These are phyloP conservation scores for Tribolium madens DNA, from an alignment of 1,140 invertebrate genomes.

Conservation along the genomic window DNA sequence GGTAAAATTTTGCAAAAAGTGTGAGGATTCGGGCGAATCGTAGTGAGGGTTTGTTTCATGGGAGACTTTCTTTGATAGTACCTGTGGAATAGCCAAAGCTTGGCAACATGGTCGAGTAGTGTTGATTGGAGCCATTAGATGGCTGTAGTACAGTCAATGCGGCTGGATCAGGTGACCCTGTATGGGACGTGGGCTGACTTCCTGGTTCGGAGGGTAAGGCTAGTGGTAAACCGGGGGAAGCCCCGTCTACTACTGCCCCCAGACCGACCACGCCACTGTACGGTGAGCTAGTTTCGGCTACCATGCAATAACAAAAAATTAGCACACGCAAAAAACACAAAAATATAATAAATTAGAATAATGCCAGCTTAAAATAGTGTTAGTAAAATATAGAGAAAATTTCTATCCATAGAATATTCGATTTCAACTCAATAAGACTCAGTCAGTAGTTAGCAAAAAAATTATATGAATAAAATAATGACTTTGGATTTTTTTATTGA, in stretches of 20 bases:
- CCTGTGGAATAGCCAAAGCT: constrained; percentile 81
- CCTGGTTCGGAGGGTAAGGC: constrained; percentile 71
- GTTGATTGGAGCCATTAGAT: constrained; percentile 64
- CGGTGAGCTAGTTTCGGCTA: constrained; percentile 71
- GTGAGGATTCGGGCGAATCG: neutral
- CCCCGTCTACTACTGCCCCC: constrained; percentile 66
- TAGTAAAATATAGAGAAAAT: neutral
- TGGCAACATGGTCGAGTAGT: constrained; percentile 76
- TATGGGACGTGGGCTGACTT: constrained; percentile 67
- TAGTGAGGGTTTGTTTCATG: neutral
- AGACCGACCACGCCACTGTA: constrained; percentile 70
- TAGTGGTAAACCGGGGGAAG: constrained; percentile 68
- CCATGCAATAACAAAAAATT: constrained; percentile 67
- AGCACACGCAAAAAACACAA: constrained; percentile 60
- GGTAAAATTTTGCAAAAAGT: neutral
- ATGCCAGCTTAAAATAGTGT: constrained; percentile 16
- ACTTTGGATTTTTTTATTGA: too few relatives aligned
- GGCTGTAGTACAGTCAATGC: constrained; percentile 71
- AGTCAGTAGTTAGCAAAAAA: too few relatives aligned
- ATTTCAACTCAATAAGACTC: too few relatives aligned
- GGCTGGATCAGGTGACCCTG: constrained; percentile 69
- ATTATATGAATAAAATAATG: too few relatives aligned
- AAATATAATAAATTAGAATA: constrained; percentile 49
- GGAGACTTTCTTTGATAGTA: constrained; percentile 61
- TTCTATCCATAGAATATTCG: too few relatives aligned